Conservation (phyloP, 2,113 vertebrate genomes). For the Lagopus muta region DNA sequence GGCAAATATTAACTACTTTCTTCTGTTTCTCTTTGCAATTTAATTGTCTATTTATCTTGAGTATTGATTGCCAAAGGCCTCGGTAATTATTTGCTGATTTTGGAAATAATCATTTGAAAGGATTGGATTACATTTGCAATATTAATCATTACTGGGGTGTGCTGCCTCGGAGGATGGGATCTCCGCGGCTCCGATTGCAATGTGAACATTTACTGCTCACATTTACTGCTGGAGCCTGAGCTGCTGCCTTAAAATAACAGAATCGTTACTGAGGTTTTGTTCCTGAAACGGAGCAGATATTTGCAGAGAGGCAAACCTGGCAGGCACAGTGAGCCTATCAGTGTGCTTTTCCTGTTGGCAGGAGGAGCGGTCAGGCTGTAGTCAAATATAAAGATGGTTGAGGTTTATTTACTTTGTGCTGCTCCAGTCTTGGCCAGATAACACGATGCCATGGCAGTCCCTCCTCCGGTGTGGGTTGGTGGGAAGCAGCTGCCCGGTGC, state of each 20-base stretch:
- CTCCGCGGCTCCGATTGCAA: not conserved
- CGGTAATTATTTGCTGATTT: slow-evolving; percentile 59
- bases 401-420: not conserved
- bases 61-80: slow-evolving; percentile 45
- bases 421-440: not conserved
- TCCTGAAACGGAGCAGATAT: not conserved
- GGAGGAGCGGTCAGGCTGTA: not conserved
- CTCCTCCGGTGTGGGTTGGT: not conserved
- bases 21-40: slow-evolving; percentile 53
- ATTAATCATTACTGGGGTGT: slow-evolving; percentile 35
- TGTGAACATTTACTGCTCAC: slow-evolving; percentile 10
- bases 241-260: slow-evolving; percentile 12
- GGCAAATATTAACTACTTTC: slow-evolving; percentile 60
- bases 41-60: slow-evolving; percentile 61
- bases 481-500: not conserved
- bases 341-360: not conserved
- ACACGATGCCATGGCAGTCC: not conserved
- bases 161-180: not conserved
- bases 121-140: not conserved
- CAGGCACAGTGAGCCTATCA: not conserved
- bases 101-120: slow-evolving; percentile 40
- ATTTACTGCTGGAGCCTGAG: not conserved
- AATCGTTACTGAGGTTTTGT: not conserved
- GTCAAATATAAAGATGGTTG: not conserved
- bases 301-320: not conserved